A percentile compares a stretch with the other conserved stretches of the same genome.
phyloP scores from a whole-genome alignment of 2,797 vertebrate species.

The Tauraco hartlaubi region DNA sequence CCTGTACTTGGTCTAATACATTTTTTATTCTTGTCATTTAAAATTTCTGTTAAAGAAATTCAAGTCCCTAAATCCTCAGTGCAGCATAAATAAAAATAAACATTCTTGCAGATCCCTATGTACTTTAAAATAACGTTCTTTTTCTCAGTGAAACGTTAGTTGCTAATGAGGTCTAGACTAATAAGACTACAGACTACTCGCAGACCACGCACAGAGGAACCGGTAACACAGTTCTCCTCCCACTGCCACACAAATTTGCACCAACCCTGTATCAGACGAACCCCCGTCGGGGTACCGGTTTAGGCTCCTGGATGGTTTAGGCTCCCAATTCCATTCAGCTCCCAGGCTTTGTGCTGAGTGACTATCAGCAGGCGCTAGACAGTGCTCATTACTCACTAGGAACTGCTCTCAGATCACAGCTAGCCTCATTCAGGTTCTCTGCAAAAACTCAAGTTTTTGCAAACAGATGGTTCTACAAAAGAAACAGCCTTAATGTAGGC shows the following conservation, averaged over 20 bases:
- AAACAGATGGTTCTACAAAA: not conserved
- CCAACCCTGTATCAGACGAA: not conserved
- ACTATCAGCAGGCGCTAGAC: not conserved
- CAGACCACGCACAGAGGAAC: constrained; percentile 1
- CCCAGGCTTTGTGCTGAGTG: not conserved
- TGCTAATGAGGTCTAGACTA: constrained; percentile 3
- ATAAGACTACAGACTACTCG: not conserved
- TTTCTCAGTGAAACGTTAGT: not conserved
- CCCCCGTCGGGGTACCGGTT: not conserved
- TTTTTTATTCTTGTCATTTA: constrained; percentile 36
- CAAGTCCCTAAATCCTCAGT: constrained; percentile 52
- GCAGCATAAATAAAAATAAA: constrained; percentile 70
- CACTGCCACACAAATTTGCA: not conserved
- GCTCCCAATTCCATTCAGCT: not conserved
- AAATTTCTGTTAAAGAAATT: constrained; percentile 70
- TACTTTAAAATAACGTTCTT: not conserved
- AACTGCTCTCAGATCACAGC: not conserved
- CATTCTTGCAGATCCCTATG: not conserved
- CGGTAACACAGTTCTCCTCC: not conserved
- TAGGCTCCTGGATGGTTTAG: not conserved
- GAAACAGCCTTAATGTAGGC: not conserved
- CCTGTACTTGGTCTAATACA: constrained; percentile 52
- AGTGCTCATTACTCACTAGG: not conserved
- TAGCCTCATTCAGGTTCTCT: not conserved
- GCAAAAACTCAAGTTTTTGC: not conserved